Base-by-base conservation (phyloP, 2,888 invertebrate genomes). In the Drosophila formosana region DNA sequence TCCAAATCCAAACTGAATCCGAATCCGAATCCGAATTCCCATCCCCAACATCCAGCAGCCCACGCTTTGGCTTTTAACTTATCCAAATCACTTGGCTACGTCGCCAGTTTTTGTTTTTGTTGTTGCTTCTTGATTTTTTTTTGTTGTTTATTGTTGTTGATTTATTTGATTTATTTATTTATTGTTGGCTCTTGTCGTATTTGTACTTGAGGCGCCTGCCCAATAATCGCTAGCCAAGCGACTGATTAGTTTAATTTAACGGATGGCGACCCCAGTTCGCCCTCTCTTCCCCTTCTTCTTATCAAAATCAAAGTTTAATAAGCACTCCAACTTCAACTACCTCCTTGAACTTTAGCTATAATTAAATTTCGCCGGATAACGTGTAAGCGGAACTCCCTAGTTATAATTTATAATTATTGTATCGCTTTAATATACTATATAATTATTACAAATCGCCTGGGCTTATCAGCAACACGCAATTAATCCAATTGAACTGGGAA, bases 151-250 rank as follows among this genome's bases (percentile, higher is more conserved):
- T 67, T 34, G 23, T 30, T 47, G 64, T 76, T 87, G 84, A 80
- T 82, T 78, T 82, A 80, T 82, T 88, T 88, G 87, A 82, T 85
- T 82, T 88, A 86, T 86, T 82, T 88, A 83, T 85, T 85, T 88
- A 80, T 83, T 74, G 75, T 77, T 82, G 72, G 67, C 62, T 61
- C 67, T 70, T 57, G 58, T 55, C 49, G 41, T 69, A 55, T 68
- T 50, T 34, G 47, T 68, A 58, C 46, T 70, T 51, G 26, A 55
- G 66, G 75, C 75, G 75, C 69, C 66, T 55, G 41, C 37, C 57
- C 66, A 68, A 70, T 77, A 82, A 82, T 85, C 83, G 80, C 86
- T 86, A 85, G 74, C 74, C 76, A 76, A 85, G 67, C 82, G 76
- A 78, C 83, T 83, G 82, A 83, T 83, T 83, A 82, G 86, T 69